Conservation (phyloP, 2,797 vertebrate genomes). For the Acanthiza pusilla region DNA sequence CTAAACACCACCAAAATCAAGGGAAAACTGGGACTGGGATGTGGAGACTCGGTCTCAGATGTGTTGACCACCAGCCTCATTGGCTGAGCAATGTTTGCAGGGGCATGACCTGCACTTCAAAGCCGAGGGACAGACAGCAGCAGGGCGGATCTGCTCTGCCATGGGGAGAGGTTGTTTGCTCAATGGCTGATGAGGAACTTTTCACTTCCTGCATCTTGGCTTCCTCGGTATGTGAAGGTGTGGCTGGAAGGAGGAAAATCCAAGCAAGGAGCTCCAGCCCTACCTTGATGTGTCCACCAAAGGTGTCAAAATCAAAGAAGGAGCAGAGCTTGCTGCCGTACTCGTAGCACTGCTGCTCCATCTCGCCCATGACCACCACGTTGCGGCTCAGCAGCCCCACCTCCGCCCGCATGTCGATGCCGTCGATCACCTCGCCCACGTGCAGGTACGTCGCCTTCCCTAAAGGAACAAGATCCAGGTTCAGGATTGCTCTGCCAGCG, state of each 20-base stretch:
- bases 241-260: neutral
- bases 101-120: neutral
- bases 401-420: conserved; percentile 93
- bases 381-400: conserved; percentile 90
- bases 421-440: conserved; percentile 84
- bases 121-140: neutral
- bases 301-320: conserved; percentile 94
- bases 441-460: conserved; percentile 89
- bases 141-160: neutral
- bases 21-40: neutral
- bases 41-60: neutral
- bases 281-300: conserved; percentile 97
- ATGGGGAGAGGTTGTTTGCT: neutral
- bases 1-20: neutral
- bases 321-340: conserved; percentile 86
- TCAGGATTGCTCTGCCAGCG: neutral
- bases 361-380: conserved; percentile 84
- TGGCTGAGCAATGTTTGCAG: neutral
- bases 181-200: neutral
- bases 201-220: neutral
- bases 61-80: neutral
- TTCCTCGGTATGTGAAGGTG: neutral
- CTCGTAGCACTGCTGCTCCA: conserved; percentile 81
- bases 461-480: conserved; percentile 46
- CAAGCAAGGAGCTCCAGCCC: neutral